Evolutionary conservation across 2,797 vertebrate species (phyloP), one percentile per base, ranked within the genome.

Genomic region (Acanthopagrus latus): DNA sequence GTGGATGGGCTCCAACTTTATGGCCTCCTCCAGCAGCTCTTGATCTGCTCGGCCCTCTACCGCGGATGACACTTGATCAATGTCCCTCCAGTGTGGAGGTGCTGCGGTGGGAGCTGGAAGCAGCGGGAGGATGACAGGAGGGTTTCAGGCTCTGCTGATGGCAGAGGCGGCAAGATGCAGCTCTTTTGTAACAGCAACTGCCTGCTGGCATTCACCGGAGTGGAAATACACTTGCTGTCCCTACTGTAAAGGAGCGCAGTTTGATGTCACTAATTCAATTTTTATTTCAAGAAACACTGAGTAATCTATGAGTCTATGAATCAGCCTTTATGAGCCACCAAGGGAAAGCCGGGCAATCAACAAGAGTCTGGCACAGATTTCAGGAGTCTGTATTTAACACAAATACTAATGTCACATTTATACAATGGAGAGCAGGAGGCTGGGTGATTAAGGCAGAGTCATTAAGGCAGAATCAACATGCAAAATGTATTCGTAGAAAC

Each of bases 21-120:
- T 2, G 57, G 65, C 54, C 76, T 80, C 63, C 62, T 73, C 67
- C 62, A 72, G 55, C 63, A 64, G 74, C 79, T 78, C 75, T 81
- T 71, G 73, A 88, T 79, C 60, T 18, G 7, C 78, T 44, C 51
- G 60, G 70, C 74, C 74, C 67, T 79, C 64, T 70, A 80, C 76
- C 41, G 71, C 0, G 1, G 63, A 67, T 82, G 83, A 87, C 83
- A 88, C 71, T 84, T 84, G 85, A 91, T 88, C 88, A 88, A 80
- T 83, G 84, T 23, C 52, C 55, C 52, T 54, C 52, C 63, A 50
- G 54, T 62, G 59, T 52, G 69, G 63, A 83, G 59, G 78, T 55
- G 71, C 56, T 58, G 71, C 46, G 62, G 78, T 7, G 9, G 76
- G 71, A 66, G 74, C 38, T 68, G 48, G 66, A 67, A 50, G 75